Base-by-base conservation (phyloP, 2,113 vertebrate species). In the Halichoerus grypus region DNA sequence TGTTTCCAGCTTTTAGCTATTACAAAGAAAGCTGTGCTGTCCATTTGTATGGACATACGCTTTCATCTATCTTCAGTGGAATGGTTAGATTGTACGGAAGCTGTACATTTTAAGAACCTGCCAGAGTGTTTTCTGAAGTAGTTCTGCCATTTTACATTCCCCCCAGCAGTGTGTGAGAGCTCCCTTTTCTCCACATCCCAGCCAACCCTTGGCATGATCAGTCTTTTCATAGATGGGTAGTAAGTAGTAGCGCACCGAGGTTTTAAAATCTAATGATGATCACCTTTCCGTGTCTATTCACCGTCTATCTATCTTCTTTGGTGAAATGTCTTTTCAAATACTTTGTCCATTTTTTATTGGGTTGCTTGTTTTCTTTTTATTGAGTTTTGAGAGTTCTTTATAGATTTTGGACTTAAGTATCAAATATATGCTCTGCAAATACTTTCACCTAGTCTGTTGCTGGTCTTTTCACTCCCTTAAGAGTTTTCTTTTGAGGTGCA, bases 251-350 rank as follows among this genome's bases (percentile, higher is more conserved):
- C 5, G 31, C 2, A 83, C 12, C 26, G 28, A 0, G 28, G 31
- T 84, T 84, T 95, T 61, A 69, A 96, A 94, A 83, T 87, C 6
- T 94, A 67, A 82, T 63, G 28, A 61, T 15, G 15, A 90, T 28
- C 5, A 76, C 12, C 7, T 36, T 79, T 92, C 55, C 7, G 4
- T 86, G 26, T 51, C 42, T 63, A 36, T 55, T 93, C 67, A 6
- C 31, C 36, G 69, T 21, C 0, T 10, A 67, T 46, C 11, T 61
- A 24, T 49, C 71, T 46, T 82, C 63, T 91, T 72, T 53, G 33
- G 67, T 83, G 31, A 94, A 85, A 61, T 79, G 1, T 82, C 80
- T 93, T 21, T 93, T 93, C 15, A 94, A 46, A 74, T 67, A 51
- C 71, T 92, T 91, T 76, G 7, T 33, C 3, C 3, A 12, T 71